These are phyloP conservation scores for Periophthalmus magnuspinnatus DNA, from an alignment of 2,797 vertebrate genomes.

Conservation along the genomic window DNA sequence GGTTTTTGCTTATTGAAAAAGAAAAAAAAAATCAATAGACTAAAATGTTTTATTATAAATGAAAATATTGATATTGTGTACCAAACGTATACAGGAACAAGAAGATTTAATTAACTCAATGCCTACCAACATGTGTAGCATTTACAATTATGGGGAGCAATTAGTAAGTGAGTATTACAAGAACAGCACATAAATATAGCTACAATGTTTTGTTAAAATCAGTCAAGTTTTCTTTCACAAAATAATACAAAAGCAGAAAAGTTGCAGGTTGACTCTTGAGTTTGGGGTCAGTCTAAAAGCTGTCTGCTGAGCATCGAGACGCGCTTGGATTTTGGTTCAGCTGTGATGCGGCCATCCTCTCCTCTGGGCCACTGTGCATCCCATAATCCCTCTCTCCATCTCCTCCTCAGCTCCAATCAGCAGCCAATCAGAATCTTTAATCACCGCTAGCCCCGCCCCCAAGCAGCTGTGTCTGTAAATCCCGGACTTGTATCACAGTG, in stretches of 20 bases:
- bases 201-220: neutral
- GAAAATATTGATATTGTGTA: neutral
- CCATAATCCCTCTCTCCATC: constrained; percentile 66
- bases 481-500: constrained; percentile 69
- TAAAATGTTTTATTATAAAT: too few relatives aligned
- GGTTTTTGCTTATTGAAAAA: too few relatives aligned
- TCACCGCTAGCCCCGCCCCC: constrained; percentile 62
- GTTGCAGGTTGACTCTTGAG: constrained; percentile 7
- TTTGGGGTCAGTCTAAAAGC: constrained; percentile 30
- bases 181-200: too few relatives aligned
- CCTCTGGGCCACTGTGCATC: constrained; percentile 63
- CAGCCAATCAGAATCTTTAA: constrained; percentile 48
- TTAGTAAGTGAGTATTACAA: too few relatives aligned
- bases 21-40: too few relatives aligned
- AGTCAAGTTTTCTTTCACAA: too few relatives aligned
- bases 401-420: constrained; percentile 45
- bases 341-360: constrained; percentile 61
- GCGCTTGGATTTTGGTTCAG: constrained; percentile 65
- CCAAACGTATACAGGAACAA: neutral
- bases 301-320: constrained; percentile 36
- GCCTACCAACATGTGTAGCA: too few relatives aligned
- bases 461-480: constrained; percentile 73
- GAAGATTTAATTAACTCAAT: too few relatives aligned
- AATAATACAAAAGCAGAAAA: neutral
- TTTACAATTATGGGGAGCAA: too few relatives aligned